These are phyloP conservation scores for Rhimphoctona megacephalus DNA, from an alignment of 2,888 invertebrate species.

Conservation along the genomic window DNA sequence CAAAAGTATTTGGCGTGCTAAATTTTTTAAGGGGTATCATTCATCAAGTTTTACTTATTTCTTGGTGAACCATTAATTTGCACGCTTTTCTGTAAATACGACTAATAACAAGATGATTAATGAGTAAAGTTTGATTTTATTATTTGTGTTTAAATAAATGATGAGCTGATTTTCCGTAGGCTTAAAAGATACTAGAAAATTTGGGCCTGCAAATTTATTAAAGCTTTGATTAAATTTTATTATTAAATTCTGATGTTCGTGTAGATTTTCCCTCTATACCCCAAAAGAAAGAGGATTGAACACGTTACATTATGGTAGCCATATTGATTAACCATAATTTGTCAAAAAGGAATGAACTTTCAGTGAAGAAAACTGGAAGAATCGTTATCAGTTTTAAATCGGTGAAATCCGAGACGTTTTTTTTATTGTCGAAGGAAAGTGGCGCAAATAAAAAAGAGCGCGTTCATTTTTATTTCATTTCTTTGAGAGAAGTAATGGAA, in stretches of 20 bases:
- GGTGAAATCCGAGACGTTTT: not conserved
- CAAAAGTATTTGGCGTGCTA: not conserved
- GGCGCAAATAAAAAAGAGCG: conserved; percentile 1
- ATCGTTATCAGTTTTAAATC: not conserved
- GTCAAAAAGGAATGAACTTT: not conserved
- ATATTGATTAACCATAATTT: not conserved
- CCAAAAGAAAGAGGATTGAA: not conserved
- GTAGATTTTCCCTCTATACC: not conserved
- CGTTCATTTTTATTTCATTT: conserved; percentile 20
- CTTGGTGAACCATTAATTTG: not conserved
- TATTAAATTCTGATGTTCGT: not conserved
- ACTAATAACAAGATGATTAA: too few species aligned
- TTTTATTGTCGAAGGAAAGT: not conserved
- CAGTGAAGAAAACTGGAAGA: not conserved
- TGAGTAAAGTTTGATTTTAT: not conserved
- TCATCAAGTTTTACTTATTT: not conserved
- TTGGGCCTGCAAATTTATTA: not conserved
- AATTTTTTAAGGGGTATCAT: not conserved
- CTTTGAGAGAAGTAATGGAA: conserved; percentile 39
- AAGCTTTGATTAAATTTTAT: not conserved
- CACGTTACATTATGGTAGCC: too few species aligned
- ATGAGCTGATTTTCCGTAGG: not conserved
- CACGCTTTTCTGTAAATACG: not conserved
- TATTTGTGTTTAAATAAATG: not conserved
- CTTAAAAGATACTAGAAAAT: not conserved